Percentiles rank a stretch among this genome's conserved stretches.
Conservation (phyloP, 2,888 invertebrate species). For the Carabus problematicus region DNA sequence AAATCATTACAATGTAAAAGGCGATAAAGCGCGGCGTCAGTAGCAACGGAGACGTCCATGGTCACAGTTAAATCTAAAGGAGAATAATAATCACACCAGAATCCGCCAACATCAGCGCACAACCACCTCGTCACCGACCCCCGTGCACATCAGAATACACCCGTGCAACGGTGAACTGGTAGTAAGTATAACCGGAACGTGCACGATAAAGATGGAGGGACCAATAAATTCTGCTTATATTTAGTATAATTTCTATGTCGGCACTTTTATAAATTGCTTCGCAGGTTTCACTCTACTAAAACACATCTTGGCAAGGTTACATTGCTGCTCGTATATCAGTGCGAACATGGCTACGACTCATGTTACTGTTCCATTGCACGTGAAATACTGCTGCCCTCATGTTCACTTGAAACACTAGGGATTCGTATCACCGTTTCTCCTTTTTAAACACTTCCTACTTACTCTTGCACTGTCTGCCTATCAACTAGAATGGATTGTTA, state of each 20-base stretch:
- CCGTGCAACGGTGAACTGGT: too few relatives aligned
- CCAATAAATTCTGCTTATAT: conserved; percentile 50
- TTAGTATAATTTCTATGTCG: conserved; percentile 49
- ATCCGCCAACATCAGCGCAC: not conserved
- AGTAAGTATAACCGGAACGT: too few relatives aligned
- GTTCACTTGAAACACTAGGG: conserved; percentile 13
- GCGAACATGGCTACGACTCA: conserved; percentile 44
- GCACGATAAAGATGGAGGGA: conserved; percentile 45
- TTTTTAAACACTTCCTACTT: conserved; percentile 29
- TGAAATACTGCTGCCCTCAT: conserved; percentile 24
- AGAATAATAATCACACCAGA: conserved; percentile 48
- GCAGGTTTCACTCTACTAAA: conserved; percentile 48
- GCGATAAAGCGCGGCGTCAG: not conserved
- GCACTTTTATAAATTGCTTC: conserved; percentile 48
- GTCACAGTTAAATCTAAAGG: conserved; percentile 51
- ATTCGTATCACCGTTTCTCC: conserved; percentile 11
- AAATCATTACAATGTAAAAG: conserved; percentile 15
- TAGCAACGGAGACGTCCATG: conserved; percentile 37
- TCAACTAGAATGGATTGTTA: too few relatives aligned
- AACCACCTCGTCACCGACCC: too few relatives aligned
- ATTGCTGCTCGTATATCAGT: conserved; percentile 46
- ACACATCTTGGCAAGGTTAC: conserved; percentile 46
- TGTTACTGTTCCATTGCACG: conserved; percentile 34
- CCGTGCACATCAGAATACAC: too few relatives aligned
- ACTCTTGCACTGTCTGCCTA: too few relatives aligned